Conservation (phyloP, 1,140 invertebrate genomes). For the Calephelis virginiensis region DNA sequence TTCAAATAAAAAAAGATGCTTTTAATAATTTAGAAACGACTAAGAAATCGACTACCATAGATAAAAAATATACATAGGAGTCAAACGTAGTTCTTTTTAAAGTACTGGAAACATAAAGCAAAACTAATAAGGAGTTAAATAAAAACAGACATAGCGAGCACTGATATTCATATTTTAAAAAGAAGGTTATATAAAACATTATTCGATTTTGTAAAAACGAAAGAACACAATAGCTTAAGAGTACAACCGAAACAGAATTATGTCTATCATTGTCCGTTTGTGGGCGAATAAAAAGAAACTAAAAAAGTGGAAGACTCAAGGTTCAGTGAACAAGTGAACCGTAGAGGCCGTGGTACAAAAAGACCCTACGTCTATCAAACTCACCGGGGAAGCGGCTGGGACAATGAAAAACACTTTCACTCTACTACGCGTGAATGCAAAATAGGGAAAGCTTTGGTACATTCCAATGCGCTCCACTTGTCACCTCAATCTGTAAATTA, state of each 20-base stretch:
- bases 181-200: no score
- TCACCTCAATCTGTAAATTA: no score
- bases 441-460: slow-evolving; percentile 29
- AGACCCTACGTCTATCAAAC: slow-evolving; percentile 35
- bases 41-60: no score
- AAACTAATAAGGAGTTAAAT: no score
- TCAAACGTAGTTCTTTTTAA: no score
- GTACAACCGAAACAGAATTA: slow-evolving; percentile 18
- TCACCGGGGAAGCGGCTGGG: slow-evolving; percentile 30
- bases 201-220: slow-evolving; percentile 1
- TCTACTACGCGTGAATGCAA: slow-evolving; percentile 39
- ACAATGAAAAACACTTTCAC: slow-evolving; percentile 49
- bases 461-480: slow-evolving; percentile 20
- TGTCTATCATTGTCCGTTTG: slow-evolving; percentile 25
- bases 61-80: no score
- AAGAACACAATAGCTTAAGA: slow-evolving; percentile 17
- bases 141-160: no score
- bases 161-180: no score
- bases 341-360: slow-evolving; percentile 38
- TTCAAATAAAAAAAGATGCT: no score
- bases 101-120: no score
- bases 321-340: slow-evolving; percentile 41
- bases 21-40: no score
- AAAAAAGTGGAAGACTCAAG: slow-evolving; percentile 25
- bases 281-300: slow-evolving; percentile 25